Base-by-base conservation (phyloP, 1,140 invertebrate species). In the Cotesia vestalis region DNA sequence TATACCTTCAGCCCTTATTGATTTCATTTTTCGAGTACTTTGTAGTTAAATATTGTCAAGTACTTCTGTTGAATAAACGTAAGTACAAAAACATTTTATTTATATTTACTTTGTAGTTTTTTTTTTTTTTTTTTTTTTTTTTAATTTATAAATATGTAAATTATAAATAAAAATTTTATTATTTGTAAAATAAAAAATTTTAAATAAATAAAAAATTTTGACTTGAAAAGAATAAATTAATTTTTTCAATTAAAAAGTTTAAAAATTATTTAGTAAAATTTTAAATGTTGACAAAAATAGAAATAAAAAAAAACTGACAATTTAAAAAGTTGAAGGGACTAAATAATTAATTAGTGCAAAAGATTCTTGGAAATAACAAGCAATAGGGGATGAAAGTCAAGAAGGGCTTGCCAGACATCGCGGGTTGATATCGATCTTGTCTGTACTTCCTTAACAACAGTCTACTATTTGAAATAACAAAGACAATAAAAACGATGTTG, bases 11-110 rank as follows among this genome's bases (percentile, higher is more conserved):
- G 53, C 8, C 53, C 27, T 27, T 55, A 55, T 55, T 55, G 53
- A 55, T 55, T 55, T 55, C 53, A 55, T 55, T 11, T 14, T 55
- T 12, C 12, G 9, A 55, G 4, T 55, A 55, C 12, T 55, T 55
- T 55, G 3, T n/a, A 14, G 4, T 55, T 55, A 14, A 55, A 55
- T n/a, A 55, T 55, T 55, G 12, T 12, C 53, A 14, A 55, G 8
- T 12, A 55, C 53, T 14, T 55, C 53, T 14, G 12, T 5, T 55
- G 17, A 17, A 17, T 55, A 5, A 5, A 55, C 12, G 53, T 55
- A 55, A 55, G 53, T 55, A 11, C 27, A 27, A 27, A 27, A 52
- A 52, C n/a, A n/a, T 52, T 52, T 52, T 52, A 52, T 52, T 52
- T n/a, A 52, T 52, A 52, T 52, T 52, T 2, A 17, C 17, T 17